Conservation (phyloP, 2,113 vertebrate species). For the Pelvicachromis taeniatus region DNA sequence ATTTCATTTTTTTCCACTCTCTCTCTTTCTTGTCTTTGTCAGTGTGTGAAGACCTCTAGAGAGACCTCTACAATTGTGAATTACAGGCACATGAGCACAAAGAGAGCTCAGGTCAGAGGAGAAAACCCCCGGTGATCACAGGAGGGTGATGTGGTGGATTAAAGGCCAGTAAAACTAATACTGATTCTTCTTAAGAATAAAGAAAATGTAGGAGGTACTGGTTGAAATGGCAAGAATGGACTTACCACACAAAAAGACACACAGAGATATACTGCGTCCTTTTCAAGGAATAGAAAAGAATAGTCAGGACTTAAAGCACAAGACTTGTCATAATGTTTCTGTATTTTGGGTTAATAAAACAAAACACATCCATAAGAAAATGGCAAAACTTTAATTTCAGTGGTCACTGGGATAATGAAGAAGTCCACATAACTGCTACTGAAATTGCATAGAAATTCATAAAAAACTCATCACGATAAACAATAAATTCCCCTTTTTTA, state of each 20-base stretch:
- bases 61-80: constrained; percentile 4
- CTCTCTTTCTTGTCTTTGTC: background rate
- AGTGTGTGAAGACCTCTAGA: background rate
- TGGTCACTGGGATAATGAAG: background rate
- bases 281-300: background rate
- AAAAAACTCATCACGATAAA: background rate
- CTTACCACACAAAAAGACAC: background rate
- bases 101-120: background rate
- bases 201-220: background rate
- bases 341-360: background rate
- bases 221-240: background rate
- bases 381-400: background rate
- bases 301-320: background rate
- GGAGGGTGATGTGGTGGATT: background rate
- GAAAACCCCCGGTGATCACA: background rate
- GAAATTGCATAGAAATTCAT: background rate
- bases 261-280: background rate
- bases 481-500: background rate
- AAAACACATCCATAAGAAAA: background rate
- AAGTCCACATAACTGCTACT: background rate
- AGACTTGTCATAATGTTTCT: background rate
- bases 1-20: background rate
- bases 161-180: constrained; percentile 5
- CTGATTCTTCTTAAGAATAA: constrained; percentile 5
- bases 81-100: background rate